phyloP scores from a whole-genome alignment of 2,113 vertebrate species.

The zebrafish (Danio rerio) region GRCz12tu NC_133184.1:36447001-36447500 shows the following conservation, averaged over 20 bases:
- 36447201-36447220: slow-evolving; percentile 4
- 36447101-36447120: slow-evolving; percentile 54
- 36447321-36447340: not conserved
- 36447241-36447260: slow-evolving; percentile 15
- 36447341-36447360: too few species aligned
- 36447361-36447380: too few species aligned
- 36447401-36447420: too few species aligned
- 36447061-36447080: slow-evolving; percentile 53
- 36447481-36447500: too few species aligned
- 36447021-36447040: slow-evolving; percentile 63
- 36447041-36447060: slow-evolving; percentile 61
- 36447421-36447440: too few species aligned
- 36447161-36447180: slow-evolving; percentile 44
- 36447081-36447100: slow-evolving; percentile 53
- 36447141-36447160: slow-evolving; percentile 59
- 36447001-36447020: slow-evolving; percentile 68
- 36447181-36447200: slow-evolving; percentile 20
- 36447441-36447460: too few species aligned
- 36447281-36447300: slow-evolving; percentile 36
- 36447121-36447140: slow-evolving; percentile 56
- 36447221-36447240: slow-evolving; percentile 23
- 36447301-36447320: slow-evolving; percentile 23
- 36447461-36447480: too few species aligned
- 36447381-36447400: too few species aligned
- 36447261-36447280: not conserved